phyloP scores from a whole-genome alignment of 2,888 invertebrate species.

The Sminthurinus aureus region DNA sequence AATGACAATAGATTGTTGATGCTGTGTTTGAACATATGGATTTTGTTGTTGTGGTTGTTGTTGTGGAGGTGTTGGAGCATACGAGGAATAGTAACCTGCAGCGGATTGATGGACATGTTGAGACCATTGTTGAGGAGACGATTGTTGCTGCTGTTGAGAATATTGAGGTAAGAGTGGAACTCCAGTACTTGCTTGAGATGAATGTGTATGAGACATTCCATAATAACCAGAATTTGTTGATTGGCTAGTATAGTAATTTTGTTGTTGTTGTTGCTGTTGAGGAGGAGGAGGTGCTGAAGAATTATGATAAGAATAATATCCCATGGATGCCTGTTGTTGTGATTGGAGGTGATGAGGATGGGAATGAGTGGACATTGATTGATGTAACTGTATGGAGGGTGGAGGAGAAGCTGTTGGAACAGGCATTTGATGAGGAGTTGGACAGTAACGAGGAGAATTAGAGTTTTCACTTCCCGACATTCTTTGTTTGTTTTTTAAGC shows the following conservation, averaged over 20 bases:
- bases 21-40: conserved; percentile 43
- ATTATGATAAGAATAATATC: conserved; percentile 27
- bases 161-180: neutral
- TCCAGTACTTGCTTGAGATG: neutral
- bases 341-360: conserved; percentile 33
- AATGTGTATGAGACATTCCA: conserved; percentile 26
- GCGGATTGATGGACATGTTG: conserved; percentile 29
- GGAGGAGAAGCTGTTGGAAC: conserved; percentile 4
- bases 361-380: conserved; percentile 10
- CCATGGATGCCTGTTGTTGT: conserved; percentile 11
- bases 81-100: conserved; percentile 4
- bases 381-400: conserved; percentile 5
- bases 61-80: conserved; percentile 19
- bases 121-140: neutral
- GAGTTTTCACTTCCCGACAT: conserved; percentile 37
- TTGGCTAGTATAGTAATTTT: conserved; percentile 28
- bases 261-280: neutral
- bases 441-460: conserved; percentile 41
- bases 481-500: neutral
- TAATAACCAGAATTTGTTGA: conserved; percentile 31
- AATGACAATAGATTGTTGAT: conserved; percentile 18
- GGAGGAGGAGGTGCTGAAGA: neutral
- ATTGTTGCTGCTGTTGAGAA: conserved; percentile 18
- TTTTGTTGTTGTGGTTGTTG: conserved; percentile 43
- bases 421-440: conserved; percentile 38